A percentile compares a stretch with the other conserved stretches of the same genome.
Conservation (phyloP, 2,797 vertebrate genomes). For the Florisuga fusca region DNA sequence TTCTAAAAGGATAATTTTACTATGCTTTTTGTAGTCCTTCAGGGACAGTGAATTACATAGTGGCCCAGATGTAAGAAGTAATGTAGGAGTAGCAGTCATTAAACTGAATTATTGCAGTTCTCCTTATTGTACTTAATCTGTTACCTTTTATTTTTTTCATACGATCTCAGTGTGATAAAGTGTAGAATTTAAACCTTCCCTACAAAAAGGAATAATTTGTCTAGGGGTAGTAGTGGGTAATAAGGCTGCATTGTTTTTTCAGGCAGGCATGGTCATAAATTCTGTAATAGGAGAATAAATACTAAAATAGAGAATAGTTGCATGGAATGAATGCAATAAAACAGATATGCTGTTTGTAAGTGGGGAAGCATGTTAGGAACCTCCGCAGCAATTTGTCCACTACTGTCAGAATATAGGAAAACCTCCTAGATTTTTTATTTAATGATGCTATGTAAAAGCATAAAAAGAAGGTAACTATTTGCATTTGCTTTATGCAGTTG, state of each 20-base stretch:
- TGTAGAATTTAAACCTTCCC: neutral
- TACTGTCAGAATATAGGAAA: neutral
- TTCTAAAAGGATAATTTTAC: conserved; percentile 43
- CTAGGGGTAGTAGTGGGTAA: neutral
- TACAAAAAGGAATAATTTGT: conserved; percentile 20
- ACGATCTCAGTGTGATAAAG: neutral
- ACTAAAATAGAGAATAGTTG: neutral
- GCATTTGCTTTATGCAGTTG: neutral
- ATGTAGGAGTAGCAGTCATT: neutral
- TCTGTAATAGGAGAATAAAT: neutral
- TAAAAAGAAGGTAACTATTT: neutral
- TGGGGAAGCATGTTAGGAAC: neutral
- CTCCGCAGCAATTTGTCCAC: neutral
- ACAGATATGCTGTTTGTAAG: neutral
- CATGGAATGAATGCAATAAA: neutral
- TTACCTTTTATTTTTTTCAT: neutral
- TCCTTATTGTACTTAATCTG: conserved; percentile 13
- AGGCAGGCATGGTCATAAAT: neutral
- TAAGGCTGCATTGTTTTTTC: neutral
- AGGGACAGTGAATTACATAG: conserved; percentile 39
- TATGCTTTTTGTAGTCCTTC: conserved; percentile 17
- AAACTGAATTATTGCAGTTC: conserved; percentile 21
- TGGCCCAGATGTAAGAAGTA: neutral
- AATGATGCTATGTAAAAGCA: neutral
- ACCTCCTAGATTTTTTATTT: neutral